Evolutionary conservation across 2,888 invertebrate genomes (phyloP).

Genomic region (Embidobia sp.): DNA sequence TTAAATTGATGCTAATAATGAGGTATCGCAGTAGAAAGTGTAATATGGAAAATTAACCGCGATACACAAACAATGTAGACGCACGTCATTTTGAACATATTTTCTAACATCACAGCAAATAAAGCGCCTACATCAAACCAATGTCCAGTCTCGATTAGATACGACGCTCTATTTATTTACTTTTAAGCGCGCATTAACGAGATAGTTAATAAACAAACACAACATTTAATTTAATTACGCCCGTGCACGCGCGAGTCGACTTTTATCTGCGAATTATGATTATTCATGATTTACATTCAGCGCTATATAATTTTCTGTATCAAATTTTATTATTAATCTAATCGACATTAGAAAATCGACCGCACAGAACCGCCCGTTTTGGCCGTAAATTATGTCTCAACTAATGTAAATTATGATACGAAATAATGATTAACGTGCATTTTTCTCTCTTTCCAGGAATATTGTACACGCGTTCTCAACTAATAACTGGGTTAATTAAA

Average conservation of each 20-base stretch:
- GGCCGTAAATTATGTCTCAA: no score
- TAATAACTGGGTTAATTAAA: conserved; percentile 17
- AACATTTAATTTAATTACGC: conserved; percentile 16
- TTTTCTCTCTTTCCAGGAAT: no score
- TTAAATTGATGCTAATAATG: conserved; percentile 57
- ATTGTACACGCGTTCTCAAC: no score
- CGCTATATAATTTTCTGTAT: no score
- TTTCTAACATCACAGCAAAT: conserved; percentile 35
- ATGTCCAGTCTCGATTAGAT: conserved; percentile 22
- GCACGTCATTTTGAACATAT: conserved; percentile 15
- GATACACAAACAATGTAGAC: conserved; percentile 42
- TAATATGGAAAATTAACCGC: conserved; percentile 56
- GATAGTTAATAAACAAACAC: conserved; percentile 13
- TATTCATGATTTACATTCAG: neutral
- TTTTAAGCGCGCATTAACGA: conserved; percentile 7
- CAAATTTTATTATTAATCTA: neutral
- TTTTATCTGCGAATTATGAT: conserved; percentile 11
- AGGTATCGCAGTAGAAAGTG: conserved; percentile 52
- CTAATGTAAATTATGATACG: no score
- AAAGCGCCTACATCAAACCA: conserved; percentile 26
- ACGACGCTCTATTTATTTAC: conserved; percentile 40
- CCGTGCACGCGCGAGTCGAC: neutral
- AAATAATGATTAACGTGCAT: no score
- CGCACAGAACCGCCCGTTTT: no score
- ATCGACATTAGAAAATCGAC: no score